phyloP scores from a whole-genome alignment of 1,140 invertebrate genomes.

The Bombus polaris region DNA sequence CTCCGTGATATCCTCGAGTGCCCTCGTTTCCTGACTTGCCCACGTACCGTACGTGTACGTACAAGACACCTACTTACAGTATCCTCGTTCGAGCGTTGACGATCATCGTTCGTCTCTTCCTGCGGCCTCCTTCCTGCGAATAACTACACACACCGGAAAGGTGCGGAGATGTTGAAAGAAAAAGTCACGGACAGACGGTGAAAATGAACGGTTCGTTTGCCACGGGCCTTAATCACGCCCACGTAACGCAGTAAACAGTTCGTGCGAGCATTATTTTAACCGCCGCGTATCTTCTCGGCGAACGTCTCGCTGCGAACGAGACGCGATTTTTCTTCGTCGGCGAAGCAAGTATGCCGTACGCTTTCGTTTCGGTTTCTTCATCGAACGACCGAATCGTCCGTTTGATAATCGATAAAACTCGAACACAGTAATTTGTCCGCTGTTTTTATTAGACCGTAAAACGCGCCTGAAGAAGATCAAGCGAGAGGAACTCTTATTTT shows the following conservation, averaged over 20 bases:
- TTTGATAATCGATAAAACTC: slow-evolving; percentile 41
- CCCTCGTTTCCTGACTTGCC: slow-evolving; percentile 80
- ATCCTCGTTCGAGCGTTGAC: slow-evolving; percentile 56
- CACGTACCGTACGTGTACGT: slow-evolving; percentile 50
- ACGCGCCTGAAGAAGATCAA: not conserved
- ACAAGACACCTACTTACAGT: slow-evolving; percentile 44
- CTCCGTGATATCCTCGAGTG: slow-evolving; percentile 74
- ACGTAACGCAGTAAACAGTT: slow-evolving; percentile 35
- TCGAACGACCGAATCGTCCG: not conserved
- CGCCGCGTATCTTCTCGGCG: slow-evolving; percentile 6
- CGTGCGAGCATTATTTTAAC: slow-evolving; percentile 37
- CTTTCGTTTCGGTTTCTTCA: not conserved
- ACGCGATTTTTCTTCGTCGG: not conserved
- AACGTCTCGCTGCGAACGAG: not conserved
- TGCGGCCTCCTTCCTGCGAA: slow-evolving; percentile 57
- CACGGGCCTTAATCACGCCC: slow-evolving; percentile 58
- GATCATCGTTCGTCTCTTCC: slow-evolving; percentile 60
- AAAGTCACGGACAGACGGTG: slow-evolving; percentile 36
- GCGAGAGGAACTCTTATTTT: not conserved
- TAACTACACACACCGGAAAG: slow-evolving; percentile 65
- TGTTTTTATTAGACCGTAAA: slow-evolving; percentile 45
- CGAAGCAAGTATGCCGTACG: not conserved
- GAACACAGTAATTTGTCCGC: slow-evolving; percentile 37
- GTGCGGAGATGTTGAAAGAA: slow-evolving; percentile 63
- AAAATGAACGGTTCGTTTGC: slow-evolving; percentile 61